Conservation (phyloP, 2,888 invertebrate genomes). For the Branchellion lobata region DNA sequence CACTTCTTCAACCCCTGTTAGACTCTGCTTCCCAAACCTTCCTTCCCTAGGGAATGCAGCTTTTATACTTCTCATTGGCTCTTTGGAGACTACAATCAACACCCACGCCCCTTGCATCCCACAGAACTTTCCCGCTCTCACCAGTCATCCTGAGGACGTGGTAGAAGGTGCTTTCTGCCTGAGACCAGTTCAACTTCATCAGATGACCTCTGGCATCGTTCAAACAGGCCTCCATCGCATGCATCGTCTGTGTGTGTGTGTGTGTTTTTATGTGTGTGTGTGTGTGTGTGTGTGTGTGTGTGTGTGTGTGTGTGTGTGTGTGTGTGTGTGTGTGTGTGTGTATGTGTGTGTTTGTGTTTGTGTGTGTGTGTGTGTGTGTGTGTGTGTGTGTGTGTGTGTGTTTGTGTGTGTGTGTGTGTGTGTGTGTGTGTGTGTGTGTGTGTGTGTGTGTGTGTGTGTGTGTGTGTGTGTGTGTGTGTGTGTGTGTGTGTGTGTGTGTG, state of each 20-base stretch:
- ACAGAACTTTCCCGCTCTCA: neutral
- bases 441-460: too few species aligned
- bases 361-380: too few species aligned
- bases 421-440: slow-evolving; percentile 4
- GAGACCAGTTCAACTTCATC: slow-evolving; percentile 35
- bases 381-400: slow-evolving; percentile 7
- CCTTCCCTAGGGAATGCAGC: too few species aligned
- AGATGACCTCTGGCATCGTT: slow-evolving; percentile 28
- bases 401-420: slow-evolving; percentile 25
- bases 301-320: slow-evolving; percentile 22
- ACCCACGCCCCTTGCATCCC: too few species aligned
- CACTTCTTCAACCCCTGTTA: too few species aligned
- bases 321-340: slow-evolving; percentile 25
- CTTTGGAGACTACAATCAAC: too few species aligned
- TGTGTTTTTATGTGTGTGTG: too few species aligned
- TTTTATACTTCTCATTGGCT: too few species aligned
- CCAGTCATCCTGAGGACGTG: slow-evolving; percentile 23
- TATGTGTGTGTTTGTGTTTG: neutral
- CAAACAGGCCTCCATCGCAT: slow-evolving; percentile 11
- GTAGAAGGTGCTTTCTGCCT: slow-evolving; percentile 28
- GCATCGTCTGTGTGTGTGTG: slow-evolving; percentile 32
- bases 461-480: slow-evolving; percentile 6
- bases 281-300: slow-evolving; percentile 31
- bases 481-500: slow-evolving; percentile 8
- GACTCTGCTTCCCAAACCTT: too few species aligned